A percentile compares a stretch with the other conserved stretches of the same genome.
Evolutionary conservation across 35 echinoderm and acorn worm genomes (phyloP).

Genomic region (Lytechinus pictus): DNA sequence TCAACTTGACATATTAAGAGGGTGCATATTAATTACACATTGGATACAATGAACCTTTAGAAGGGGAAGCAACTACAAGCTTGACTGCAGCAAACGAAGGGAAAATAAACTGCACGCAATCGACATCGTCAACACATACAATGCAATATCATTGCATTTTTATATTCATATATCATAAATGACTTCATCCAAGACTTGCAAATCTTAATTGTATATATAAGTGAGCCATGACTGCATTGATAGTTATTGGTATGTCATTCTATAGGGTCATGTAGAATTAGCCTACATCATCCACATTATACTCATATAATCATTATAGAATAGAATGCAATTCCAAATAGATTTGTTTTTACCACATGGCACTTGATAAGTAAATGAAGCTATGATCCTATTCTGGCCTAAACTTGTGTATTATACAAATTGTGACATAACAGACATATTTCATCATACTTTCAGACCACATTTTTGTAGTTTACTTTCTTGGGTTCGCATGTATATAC

Average conservation of each 20-base stretch:
- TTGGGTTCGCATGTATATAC: neutral
- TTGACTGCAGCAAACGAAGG: neutral
- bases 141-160: neutral
- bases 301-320: neutral
- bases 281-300: neutral
- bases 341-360: neutral
- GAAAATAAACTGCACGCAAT: neutral
- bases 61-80: neutral
- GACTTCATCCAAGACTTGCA: neutral
- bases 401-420: conserved; percentile 12
- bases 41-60: neutral
- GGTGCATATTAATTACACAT: neutral
- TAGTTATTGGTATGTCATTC: neutral
- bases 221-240: neutral
- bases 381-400: neutral
- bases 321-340: conserved; percentile 25
- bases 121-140: neutral
- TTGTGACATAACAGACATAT: conserved; percentile 9
- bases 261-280: neutral
- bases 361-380: conserved; percentile 28
- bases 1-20: neutral
- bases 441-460: conserved; percentile 11
- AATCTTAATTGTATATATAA: neutral
- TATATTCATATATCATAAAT: neutral
- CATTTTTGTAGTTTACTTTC: neutral